phyloP scores from a whole-genome alignment of 2,113 vertebrate species.

The Erythrocercus mccallii region DNA sequence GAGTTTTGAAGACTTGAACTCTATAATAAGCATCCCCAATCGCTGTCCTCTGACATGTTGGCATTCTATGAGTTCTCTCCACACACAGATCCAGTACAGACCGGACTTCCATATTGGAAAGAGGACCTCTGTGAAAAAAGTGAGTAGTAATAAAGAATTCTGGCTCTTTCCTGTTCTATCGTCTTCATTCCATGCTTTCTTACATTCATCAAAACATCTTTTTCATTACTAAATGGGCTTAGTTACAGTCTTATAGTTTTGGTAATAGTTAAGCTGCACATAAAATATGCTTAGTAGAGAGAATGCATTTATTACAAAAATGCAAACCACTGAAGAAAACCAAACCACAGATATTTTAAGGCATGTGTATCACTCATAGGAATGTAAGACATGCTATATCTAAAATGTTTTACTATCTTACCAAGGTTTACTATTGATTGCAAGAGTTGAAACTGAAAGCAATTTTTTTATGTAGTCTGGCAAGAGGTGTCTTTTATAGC shows the following conservation, averaged over 20 bases:
- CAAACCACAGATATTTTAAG: background rate
- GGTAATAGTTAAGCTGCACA: background rate
- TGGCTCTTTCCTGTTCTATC: background rate
- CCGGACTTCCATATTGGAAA: rapidly evolving
- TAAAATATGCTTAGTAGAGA: background rate
- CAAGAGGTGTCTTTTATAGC: background rate
- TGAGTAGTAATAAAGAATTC: background rate
- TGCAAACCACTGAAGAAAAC: background rate
- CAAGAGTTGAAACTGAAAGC: background rate
- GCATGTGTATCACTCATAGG: rapidly evolving
- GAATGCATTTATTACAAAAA: background rate
- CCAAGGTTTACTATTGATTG: background rate
- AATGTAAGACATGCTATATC: background rate
- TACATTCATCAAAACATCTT: background rate
- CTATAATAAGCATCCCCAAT: rapidly evolving
- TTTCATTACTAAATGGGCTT: background rate
- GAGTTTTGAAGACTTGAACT: background rate
- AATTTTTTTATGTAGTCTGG: background rate
- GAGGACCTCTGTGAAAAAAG: background rate
- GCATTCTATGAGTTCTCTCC: background rate
- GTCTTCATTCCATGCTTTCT: background rate
- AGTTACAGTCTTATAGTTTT: background rate
- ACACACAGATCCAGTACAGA: background rate
- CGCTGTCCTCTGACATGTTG: background rate
- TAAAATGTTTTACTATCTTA: background rate